These are phyloP conservation scores for Lathamus discolor DNA, from an alignment of 2,113 vertebrate species.

Conservation along the genomic window DNA sequence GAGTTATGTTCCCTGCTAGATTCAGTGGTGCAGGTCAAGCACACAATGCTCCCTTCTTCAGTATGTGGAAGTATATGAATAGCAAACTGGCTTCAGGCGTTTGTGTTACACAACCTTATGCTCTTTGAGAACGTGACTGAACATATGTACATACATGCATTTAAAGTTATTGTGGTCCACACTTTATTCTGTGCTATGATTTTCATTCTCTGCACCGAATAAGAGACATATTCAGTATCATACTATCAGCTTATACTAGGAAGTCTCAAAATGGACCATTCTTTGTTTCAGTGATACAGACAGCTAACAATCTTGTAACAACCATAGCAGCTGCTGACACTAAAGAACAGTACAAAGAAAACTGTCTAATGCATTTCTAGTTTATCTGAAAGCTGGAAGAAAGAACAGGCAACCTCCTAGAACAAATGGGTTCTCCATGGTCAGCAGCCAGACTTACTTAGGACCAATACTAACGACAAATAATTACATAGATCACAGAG, in stretches of 20 bases:
- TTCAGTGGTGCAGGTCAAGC: neutral
- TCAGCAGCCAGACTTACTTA: neutral
- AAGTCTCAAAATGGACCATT: neutral
- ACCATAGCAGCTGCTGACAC: neutral
- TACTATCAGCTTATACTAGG: neutral
- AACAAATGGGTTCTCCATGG: neutral
- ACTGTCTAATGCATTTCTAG: neutral
- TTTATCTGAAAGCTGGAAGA: neutral
- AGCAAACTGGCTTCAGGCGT: neutral
- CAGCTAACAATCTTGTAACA: neutral
- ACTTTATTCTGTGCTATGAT: neutral
- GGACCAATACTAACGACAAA: neutral
- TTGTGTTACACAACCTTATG: neutral
- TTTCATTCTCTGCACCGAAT: neutral
- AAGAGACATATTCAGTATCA: neutral
- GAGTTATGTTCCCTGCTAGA: neutral
- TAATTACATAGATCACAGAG: neutral
- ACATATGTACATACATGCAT: neutral
- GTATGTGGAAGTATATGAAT: neutral
- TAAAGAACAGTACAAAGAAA: neutral
- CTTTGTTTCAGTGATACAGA: neutral
- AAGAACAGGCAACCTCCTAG: neutral
- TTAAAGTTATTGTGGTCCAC: neutral
- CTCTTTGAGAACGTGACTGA: neutral
- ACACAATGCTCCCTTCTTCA: neutral